These are phyloP conservation scores for Eleginops maclovinus DNA, from an alignment of 2,113 vertebrate genomes.

Conservation along the genomic window DNA sequence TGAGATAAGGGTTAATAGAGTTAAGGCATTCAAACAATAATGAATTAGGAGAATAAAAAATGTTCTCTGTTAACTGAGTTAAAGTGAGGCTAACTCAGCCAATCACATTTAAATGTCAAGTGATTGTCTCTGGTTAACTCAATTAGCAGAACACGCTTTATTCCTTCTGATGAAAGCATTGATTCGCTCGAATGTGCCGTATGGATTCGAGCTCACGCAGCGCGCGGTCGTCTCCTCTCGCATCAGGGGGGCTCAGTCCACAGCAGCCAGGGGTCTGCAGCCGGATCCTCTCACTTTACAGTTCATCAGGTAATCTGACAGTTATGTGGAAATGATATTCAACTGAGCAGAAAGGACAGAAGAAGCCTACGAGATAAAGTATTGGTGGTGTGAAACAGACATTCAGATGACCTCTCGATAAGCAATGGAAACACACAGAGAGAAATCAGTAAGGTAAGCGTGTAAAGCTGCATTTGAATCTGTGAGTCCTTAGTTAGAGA, in stretches of 20 bases:
- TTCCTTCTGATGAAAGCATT: slow-evolving; percentile 47
- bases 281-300: slow-evolving; percentile 32
- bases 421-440: slow-evolving; percentile 2
- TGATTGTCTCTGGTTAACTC: slow-evolving; percentile 19
- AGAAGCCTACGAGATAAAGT: slow-evolving; percentile 9
- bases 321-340: slow-evolving; percentile 1
- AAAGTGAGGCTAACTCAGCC: slow-evolving; percentile 23
- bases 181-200: slow-evolving; percentile 47
- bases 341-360: slow-evolving; percentile 9
- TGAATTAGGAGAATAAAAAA: slow-evolving; percentile 12
- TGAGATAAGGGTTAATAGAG: slow-evolving; percentile 15
- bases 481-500: slow-evolving; percentile 7
- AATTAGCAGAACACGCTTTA: slow-evolving; percentile 24
- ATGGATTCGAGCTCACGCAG: slow-evolving; percentile 48
- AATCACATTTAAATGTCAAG: slow-evolving; percentile 47
- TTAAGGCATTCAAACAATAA: slow-evolving; percentile 23
- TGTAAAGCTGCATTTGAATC: neutral
- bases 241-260: slow-evolving; percentile 42
- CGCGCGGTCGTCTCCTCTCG: slow-evolving; percentile 10
- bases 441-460: neutral
- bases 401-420: slow-evolving; percentile 22
- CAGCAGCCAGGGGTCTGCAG: slow-evolving; percentile 44
- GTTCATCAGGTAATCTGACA: neutral
- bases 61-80: slow-evolving; percentile 33
- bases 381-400: neutral